phyloP scores from a whole-genome alignment of 2,888 invertebrate genomes.

The Pachliopta kotzebuea region DNA sequence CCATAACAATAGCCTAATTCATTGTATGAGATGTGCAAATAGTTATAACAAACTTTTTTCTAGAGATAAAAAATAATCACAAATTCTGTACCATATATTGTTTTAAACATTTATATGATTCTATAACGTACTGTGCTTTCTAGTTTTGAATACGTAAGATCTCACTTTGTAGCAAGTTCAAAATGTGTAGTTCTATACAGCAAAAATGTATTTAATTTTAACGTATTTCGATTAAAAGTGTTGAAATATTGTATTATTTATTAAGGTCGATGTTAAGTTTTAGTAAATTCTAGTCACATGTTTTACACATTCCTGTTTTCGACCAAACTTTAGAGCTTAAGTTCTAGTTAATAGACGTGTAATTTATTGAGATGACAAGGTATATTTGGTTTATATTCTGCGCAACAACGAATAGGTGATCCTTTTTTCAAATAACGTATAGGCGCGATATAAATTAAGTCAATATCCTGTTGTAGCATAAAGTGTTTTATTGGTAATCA shows the following conservation, averaged over 20 bases:
- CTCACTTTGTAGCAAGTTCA: slow-evolving; percentile 63
- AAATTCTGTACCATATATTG: neutral
- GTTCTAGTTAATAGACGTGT: slow-evolving; percentile 43
- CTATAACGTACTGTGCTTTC: slow-evolving; percentile 36
- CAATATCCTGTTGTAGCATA: slow-evolving; percentile 31
- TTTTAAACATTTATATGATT: slow-evolving; percentile 20
- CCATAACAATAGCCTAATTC: neutral
- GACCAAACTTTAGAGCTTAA: slow-evolving; percentile 68
- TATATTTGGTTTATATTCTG: slow-evolving; percentile 27
- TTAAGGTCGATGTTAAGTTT: slow-evolving; percentile 77
- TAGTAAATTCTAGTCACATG: slow-evolving; percentile 80
- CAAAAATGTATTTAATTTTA: slow-evolving; percentile 45
- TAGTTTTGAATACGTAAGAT: slow-evolving; percentile 52
- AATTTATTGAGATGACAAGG: slow-evolving; percentile 23
- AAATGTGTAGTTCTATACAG: slow-evolving; percentile 43
- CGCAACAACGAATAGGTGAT: neutral
- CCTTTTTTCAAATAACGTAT: neutral
- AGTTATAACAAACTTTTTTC: neutral
- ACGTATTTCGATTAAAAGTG: slow-evolving; percentile 57
- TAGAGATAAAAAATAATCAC: neutral
- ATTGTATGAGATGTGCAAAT: slow-evolving; percentile 1
- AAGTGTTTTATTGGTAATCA: slow-evolving; percentile 36
- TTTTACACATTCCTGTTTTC: slow-evolving; percentile 80
- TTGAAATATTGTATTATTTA: slow-evolving; percentile 71
- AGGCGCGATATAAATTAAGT: slow-evolving; percentile 22